phyloP scores from a whole-genome alignment of 2,888 invertebrate genomes.

The Limulus polyphemus region DNA sequence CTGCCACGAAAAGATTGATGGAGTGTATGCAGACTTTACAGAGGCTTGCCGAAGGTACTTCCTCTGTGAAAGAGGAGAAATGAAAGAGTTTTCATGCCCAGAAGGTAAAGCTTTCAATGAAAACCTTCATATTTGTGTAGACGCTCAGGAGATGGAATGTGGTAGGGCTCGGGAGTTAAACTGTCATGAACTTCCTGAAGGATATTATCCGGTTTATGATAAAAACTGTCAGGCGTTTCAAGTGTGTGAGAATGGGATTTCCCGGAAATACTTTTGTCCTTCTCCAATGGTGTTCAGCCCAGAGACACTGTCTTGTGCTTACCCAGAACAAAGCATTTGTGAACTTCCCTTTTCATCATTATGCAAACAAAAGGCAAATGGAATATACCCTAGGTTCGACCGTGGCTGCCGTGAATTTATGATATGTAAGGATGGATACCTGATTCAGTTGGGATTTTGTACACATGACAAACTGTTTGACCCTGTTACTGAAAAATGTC shows the following conservation, averaged over 20 bases:
- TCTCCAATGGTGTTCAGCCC: conserved; percentile 14
- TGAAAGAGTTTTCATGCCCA: no score
- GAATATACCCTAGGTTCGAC: conserved; percentile 17
- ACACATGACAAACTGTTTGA: conserved; percentile 16
- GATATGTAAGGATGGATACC: conserved; percentile 14
- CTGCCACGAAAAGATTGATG: no score
- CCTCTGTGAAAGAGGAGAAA: no score
- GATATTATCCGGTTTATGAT: conserved; percentile 23
- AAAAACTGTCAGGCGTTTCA: conserved; percentile 20
- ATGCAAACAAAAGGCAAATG: conserved; percentile 15
- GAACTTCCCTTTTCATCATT: conserved; percentile 4
- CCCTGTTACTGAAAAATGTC: conserved; percentile 13
- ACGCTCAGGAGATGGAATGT: conserved; percentile 15
- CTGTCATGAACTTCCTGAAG: conserved; percentile 23
- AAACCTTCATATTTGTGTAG: conserved; percentile 16
- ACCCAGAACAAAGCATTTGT: conserved; percentile 3
- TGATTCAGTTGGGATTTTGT: conserved; percentile 17
- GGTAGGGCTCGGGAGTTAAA: conserved; percentile 8
- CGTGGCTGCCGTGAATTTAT: conserved; percentile 16
- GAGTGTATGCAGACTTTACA: no score
- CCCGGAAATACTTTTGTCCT: conserved; percentile 20
- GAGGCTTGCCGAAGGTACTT: no score
- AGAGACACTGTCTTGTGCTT: conserved; percentile 16
- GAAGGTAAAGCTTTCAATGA: conserved; percentile 20
- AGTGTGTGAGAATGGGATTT: conserved; percentile 18